A percentile compares a stretch with the other conserved stretches of the same genome.
These are phyloP conservation scores for Pangasianodon gigas DNA, from an alignment of 2,113 vertebrate species.

Conservation along the genomic window DNA sequence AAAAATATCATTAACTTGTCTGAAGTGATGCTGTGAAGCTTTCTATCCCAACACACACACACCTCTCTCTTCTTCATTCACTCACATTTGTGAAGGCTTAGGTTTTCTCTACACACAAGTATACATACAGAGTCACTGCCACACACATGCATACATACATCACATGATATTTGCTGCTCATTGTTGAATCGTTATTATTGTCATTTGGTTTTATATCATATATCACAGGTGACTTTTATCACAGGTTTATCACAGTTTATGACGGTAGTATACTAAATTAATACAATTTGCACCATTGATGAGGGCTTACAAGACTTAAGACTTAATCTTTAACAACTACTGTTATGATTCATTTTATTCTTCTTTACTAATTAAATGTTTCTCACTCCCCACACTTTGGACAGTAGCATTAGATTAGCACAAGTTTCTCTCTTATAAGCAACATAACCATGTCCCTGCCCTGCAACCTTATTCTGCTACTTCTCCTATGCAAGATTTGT, in stretches of 20 bases:
- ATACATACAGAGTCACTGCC: background rate
- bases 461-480: background rate
- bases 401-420: background rate
- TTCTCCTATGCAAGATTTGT: background rate
- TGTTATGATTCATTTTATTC: background rate
- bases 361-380: background rate
- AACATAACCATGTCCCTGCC: background rate
- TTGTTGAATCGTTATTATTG: background rate
- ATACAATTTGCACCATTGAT: background rate
- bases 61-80: background rate
- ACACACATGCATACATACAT: background rate
- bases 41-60: background rate
- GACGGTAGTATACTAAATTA: background rate
- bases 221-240: too few relatives aligned
- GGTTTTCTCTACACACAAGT: background rate
- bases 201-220: background rate
- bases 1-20: conserved; percentile 49
- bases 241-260: too few relatives aligned
- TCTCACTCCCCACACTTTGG: background rate
- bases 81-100: background rate
- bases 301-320: too few relatives aligned
- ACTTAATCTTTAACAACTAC: too few relatives aligned
- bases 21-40: conserved; percentile 16
- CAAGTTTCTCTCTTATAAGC: background rate
- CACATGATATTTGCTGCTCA: background rate